Base-by-base conservation (phyloP, 2,797 vertebrate species). In the Siniperca undulata region DNA sequence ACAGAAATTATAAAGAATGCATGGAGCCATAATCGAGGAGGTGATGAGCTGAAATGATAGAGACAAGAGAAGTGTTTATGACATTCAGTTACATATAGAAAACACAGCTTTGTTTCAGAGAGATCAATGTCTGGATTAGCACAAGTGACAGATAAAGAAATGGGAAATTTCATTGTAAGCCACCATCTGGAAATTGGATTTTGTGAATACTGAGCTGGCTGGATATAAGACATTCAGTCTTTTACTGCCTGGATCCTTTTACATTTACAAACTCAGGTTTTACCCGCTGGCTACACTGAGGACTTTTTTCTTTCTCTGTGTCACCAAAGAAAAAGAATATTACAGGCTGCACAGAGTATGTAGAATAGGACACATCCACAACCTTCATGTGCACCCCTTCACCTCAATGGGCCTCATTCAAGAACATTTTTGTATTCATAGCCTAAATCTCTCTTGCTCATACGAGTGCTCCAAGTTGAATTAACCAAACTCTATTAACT, bases 101-200 rank as follows among this genome's bases (percentile, higher is more conserved):
- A 91, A 78, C 78, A 83, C 70, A 67, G 78, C 78, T 86, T 88
- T 92, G 88, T 92, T 91, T 92, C 78, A 83, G 75, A 70, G 40
- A 89, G 83, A 91, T 90, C 86, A 89, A 70, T 88, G 86, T 90
- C 85, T 83, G 88, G 88, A 90, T 92, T 89, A 88, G 66, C 74
- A 76, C 55, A 86, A 86, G 78, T 87, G 87, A 85, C 91, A 82
- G 90, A 93, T 89, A 90, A 90, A 91, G 83, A 91, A 92, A 93
- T 88, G 83, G 81, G 74, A 86, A 90, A 87, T 87, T 86, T 90
- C 78, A 81, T 86, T 89, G 71, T 80, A 60, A 2, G 16, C 61
- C 10, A 44, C 84, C 88, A 91, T 91, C 91, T 87, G 80, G 85
- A 70, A 90, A 93, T 92, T 88, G 74, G 86, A 86, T 91, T 91